Percentiles rank a stretch among this genome's conserved stretches.
phyloP scores from a whole-genome alignment of 2,888 invertebrate genomes.

The Rhagonycha fulva region DNA sequence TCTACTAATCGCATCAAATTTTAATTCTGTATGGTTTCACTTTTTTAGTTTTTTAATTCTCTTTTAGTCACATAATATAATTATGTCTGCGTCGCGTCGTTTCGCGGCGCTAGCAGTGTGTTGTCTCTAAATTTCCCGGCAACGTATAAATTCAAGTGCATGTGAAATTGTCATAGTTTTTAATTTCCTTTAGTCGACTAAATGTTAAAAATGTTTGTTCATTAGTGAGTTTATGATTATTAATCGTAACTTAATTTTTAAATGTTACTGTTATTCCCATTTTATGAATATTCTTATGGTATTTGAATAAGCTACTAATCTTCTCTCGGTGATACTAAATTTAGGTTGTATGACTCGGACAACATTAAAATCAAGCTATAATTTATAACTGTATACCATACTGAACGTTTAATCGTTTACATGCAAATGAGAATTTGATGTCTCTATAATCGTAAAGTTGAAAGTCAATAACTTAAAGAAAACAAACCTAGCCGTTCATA shows the following conservation, averaged over 20 bases:
- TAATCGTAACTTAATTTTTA: background rate
- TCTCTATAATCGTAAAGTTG: background rate
- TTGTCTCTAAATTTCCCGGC: background rate
- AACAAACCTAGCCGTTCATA: background rate
- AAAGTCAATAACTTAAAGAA: background rate
- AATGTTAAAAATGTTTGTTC: background rate
- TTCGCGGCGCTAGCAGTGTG: no score
- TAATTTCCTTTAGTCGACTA: background rate
- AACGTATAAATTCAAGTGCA: background rate
- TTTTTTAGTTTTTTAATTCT: background rate
- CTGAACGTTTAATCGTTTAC: background rate
- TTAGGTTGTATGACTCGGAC: background rate
- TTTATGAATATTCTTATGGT: background rate
- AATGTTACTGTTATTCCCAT: background rate
- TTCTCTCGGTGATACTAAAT: background rate
- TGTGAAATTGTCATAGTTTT: background rate
- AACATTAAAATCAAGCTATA: background rate
- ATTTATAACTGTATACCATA: background rate
- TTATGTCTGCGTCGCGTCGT: no score
- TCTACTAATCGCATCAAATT: no score
- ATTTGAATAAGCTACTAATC: background rate
- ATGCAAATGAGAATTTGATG: slow-evolving; percentile 2
- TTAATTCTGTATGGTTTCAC: no score
- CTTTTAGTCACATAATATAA: background rate
- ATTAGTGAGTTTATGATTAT: background rate